A percentile compares a stretch with the other conserved stretches of the same genome.
These are phyloP conservation scores for Drosophila azteca DNA, from an alignment of 1,140 invertebrate genomes.

Conservation along the genomic window DNA sequence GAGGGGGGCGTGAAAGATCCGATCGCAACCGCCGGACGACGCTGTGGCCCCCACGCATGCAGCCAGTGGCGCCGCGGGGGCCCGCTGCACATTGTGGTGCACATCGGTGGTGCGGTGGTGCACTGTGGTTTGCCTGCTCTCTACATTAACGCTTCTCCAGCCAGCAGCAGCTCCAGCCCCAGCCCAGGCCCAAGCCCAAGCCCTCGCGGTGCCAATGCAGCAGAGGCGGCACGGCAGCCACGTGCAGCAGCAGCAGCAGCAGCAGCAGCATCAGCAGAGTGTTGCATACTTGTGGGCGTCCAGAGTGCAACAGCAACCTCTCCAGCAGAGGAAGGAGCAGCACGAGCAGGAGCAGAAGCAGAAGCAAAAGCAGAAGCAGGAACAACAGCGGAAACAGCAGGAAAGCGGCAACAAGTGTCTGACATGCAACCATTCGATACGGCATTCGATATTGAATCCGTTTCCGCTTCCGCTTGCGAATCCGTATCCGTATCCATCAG, in stretches of 20 bases:
- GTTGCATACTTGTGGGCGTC: constrained; percentile 61
- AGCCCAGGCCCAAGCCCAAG: constrained; percentile 65
- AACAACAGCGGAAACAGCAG: constrained; percentile 4
- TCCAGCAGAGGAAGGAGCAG: background rate
- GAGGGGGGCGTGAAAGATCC: constrained; percentile 60
- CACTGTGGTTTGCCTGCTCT: constrained; percentile 50
- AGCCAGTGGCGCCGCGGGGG: constrained; percentile 83
- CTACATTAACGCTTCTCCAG: constrained; percentile 29
- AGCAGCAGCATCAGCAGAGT: constrained; percentile 14
- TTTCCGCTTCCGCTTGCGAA: constrained; percentile 10
- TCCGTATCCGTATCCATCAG: constrained; percentile 13
- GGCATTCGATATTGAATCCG: constrained; percentile 29
- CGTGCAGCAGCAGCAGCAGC: constrained; percentile 30
- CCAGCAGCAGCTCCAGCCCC: constrained; percentile 34
- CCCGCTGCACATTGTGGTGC: constrained; percentile 71
- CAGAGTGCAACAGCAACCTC: constrained; percentile 8
- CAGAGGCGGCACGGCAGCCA: constrained; percentile 35
- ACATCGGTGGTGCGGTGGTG: constrained; percentile 60
- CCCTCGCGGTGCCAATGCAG: constrained; percentile 82
- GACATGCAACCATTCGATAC: constrained; percentile 51
- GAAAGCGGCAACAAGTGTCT: constrained; percentile 31
- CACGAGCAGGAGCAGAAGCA: constrained; percentile 3
- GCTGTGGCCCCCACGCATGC: constrained; percentile 83
- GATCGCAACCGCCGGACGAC: constrained; percentile 74
- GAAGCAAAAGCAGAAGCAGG: constrained; percentile 8